Evolutionary conservation across 2,113 vertebrate species (phyloP), one percentile per base, ranked within the genome.

Genomic region (Tonatia bakeri): DNA sequence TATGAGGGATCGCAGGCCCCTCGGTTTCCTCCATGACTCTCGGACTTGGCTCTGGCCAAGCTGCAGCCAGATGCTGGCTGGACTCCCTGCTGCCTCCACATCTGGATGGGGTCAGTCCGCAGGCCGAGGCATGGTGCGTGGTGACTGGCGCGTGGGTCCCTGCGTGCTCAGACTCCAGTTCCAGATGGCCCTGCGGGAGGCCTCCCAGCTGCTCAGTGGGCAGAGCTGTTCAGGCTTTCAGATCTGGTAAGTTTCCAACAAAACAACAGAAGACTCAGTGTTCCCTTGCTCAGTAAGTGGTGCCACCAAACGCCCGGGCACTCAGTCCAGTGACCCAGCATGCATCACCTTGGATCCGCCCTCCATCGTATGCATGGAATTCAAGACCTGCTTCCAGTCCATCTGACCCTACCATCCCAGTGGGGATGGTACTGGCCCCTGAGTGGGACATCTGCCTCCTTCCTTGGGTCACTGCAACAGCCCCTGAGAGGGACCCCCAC

Each of bases 111-210:
- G 19, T 47, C 38, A 5, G 6, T 59, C 56, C 47, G 75, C 28
- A 33, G 75, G 9, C 50, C 0, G 0, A 86, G 64, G 75, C 19
- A 1, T 31, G 73, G 73, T 12, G 7, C 4, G 0, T 14, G 36
- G 43, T 43, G 54, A 65, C 54, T 0, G 11, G 50, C 24, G 10
- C 0, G 0, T 0, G 3, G 9, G 40, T 64, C 72, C 28, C 43
- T 54, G 22, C 0, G 4, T 2, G 9, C 22, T 40, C 43, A 43
- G 1, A 28, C 7, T 24, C 33, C 11, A 0, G 1, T 4, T 7
- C 24, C 52, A 6, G 36, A 10, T 3, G 24, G 40, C n/a, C 43
- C 12, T 11, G 43, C 11, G 17, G 61, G 33, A 47, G 50, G 43
- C 2, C 10, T 14, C 43, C 43, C 43, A 1, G 59, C 1, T 11